phyloP scores from a whole-genome alignment of 2,113 vertebrate species.

The Accipiter virgatus region DNA sequence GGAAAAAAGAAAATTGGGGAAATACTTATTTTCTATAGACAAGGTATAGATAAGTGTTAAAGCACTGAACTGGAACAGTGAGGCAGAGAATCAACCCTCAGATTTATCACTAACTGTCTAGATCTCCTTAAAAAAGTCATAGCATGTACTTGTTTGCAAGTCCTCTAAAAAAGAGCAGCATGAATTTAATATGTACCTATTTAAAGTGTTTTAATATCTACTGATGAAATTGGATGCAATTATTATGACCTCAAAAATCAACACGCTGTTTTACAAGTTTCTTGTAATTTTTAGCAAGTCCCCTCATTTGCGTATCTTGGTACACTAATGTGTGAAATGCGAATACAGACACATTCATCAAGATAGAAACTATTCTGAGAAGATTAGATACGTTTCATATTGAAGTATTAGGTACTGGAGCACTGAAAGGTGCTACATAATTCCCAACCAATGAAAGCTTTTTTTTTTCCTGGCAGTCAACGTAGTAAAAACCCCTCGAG shows the following conservation, averaged over 20 bases:
- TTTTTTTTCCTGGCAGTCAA: not conserved
- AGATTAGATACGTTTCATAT: not conserved
- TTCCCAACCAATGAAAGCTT: not conserved
- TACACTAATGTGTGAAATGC: not conserved
- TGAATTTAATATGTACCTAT: not conserved
- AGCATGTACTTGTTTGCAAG: not conserved
- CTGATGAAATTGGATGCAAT: not conserved
- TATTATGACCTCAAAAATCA: not conserved
- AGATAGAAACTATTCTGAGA: not conserved
- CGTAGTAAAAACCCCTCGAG: not conserved
- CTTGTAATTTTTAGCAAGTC: not conserved
- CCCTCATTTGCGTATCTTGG: not conserved
- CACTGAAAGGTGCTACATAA: not conserved
- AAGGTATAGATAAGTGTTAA: not conserved
- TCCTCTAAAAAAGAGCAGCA: not conserved
- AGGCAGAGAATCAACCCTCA: not conserved
- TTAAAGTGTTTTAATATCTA: not conserved
- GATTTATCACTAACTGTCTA: not conserved
- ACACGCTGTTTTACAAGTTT: not conserved
- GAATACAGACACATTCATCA: not conserved
- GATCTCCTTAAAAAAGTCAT: not conserved
- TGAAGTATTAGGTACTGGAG: not conserved
- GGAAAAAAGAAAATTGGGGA: not conserved
- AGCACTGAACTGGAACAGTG: not conserved
- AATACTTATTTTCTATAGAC: not conserved